A percentile compares a stretch with the other conserved stretches of the same genome.
phyloP scores from a whole-genome alignment of 2,113 vertebrate genomes.

The Sclerurus mexicanus region DNA sequence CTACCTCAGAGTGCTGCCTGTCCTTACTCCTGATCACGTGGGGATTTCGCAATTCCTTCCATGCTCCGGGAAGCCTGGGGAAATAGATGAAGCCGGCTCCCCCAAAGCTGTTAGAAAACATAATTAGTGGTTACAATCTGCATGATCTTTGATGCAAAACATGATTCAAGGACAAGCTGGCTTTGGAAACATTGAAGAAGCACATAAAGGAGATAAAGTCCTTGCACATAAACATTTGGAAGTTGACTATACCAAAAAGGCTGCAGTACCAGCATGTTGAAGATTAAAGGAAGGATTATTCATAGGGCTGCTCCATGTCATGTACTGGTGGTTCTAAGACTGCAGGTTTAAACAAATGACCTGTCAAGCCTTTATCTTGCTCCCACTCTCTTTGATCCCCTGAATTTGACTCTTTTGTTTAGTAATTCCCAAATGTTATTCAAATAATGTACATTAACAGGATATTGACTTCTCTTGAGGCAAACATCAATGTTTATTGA shows the following conservation, averaged over 20 bases:
- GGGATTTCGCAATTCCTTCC: no score
- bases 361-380: neutral
- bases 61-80: no score
- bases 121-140: neutral
- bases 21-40: no score
- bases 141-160: neutral
- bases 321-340: neutral
- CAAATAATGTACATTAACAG: conserved; percentile 48
- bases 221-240: neutral
- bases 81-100: no score
- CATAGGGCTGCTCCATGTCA: fast-evolving
- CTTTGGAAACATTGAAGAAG: neutral
- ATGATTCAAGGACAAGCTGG: neutral
- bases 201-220: neutral
- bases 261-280: neutral
- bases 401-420: conserved; percentile 43
- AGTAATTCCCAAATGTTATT: conserved; percentile 51
- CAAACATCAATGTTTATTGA: conserved; percentile 57
- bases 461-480: conserved; percentile 57
- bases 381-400: neutral
- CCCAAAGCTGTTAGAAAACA: no score
- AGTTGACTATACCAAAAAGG: neutral
- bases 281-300: neutral
- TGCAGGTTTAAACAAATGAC: neutral
- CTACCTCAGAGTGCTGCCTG: no score